Evolutionary conservation across 1,140 invertebrate species (phyloP), one percentile per base, ranked within the genome.

Genomic region (Drosophila nasuta): DNA sequence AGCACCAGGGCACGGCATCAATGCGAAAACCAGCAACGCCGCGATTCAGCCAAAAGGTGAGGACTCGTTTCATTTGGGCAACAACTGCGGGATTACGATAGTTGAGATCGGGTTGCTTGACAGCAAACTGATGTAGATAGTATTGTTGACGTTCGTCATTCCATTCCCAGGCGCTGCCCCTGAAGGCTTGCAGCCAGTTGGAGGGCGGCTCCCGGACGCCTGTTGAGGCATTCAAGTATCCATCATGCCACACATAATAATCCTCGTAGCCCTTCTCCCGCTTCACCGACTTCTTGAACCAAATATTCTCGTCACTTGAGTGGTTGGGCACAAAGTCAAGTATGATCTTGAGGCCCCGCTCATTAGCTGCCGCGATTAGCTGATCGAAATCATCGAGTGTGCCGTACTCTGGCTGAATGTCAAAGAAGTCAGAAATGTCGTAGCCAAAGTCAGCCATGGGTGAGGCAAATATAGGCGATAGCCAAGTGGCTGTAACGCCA

Each of bases 1-100:
- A 93, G 17, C 95, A 81, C 91, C 93, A 93, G 6, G 94, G 93
- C 5, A 96, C 93, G 11, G 95, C 95, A 73, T 95, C 94, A 30
- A 97, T 93, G 58, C 95, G 93, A 80, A 97, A 97, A 4, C 96
- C 97, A 91, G 95, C 95, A 0, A 97, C 95, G 2, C 96, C 96
- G 80, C 94, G 94, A 13, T 95, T 93, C 11, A 97, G 77, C 96
- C 97, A 97, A 81, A 96, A 97, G 28, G 93, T 92, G 1, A 97
- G 79, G 2, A 96, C 93, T 43, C 95, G 93, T 43, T 95, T 95
- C 93, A 97, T 95, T 83, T 95, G 95, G 20, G 94, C 82, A 1
- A 94, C 93, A 1, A 97, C 94, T 2, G 80, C 81, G 1, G 93
- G 92, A 91, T 95, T 95, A 13, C 94, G 93, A 79, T 95, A 96